Evolutionary conservation across 2,113 vertebrate species (phyloP).

Genomic region (Eudyptes chrysolophus): DNA sequence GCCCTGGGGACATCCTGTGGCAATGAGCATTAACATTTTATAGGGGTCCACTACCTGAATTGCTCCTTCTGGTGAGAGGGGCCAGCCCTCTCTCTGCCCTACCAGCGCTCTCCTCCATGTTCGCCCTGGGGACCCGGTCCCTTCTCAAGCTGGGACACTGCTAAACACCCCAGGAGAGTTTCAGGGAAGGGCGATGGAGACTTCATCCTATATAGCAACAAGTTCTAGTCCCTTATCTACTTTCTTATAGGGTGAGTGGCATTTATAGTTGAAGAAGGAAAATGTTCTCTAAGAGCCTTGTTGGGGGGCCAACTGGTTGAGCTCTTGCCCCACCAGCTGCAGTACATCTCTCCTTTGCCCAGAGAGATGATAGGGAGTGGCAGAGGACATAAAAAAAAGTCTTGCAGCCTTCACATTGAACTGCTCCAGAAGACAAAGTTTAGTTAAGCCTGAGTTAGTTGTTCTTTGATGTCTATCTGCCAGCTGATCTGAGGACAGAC

Average conservation of each 20-base stretch:
- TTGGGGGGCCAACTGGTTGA: not conserved
- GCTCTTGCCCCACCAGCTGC: not conserved
- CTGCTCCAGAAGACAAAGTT: not conserved
- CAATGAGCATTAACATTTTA: not conserved
- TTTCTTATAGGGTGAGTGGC: not conserved
- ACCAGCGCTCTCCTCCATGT: not conserved
- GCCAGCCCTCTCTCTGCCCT: not conserved
- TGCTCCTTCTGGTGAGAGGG: not conserved
- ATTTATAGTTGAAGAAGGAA: not conserved
- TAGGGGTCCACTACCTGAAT: not conserved
- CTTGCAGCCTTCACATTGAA: not conserved
- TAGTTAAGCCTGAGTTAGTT: not conserved
- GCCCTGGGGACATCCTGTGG: not conserved
- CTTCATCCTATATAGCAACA: not conserved
- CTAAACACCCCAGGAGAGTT: not conserved
- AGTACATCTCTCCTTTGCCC: not conserved
- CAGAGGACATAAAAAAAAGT: not conserved
- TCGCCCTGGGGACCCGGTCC: accelerated
- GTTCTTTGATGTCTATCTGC: not conserved
- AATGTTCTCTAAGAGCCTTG: not conserved
- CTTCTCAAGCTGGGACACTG: not conserved
- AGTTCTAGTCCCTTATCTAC: not conserved
- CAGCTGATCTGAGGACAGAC: not conserved
- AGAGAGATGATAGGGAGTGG: not conserved
- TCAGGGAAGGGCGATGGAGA: not conserved